Percentiles rank a stretch among this genome's conserved stretches.
Conservation (phyloP, 2,113 vertebrate species). For the Aphelocoma coerulescens region DNA sequence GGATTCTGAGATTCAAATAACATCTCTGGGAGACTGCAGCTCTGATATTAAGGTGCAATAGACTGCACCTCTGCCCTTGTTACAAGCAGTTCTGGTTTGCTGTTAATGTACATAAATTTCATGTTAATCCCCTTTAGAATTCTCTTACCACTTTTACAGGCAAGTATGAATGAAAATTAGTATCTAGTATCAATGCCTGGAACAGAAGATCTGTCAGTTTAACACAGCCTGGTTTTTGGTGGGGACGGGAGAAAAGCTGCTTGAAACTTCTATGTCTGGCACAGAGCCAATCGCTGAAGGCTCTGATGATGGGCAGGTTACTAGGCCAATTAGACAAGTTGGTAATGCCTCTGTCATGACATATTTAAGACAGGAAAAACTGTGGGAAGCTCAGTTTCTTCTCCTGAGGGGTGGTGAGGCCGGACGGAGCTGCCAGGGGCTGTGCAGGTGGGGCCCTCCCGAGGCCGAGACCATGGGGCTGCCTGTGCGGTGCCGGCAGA, state of each 20-base stretch:
- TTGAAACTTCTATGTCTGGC: background rate
- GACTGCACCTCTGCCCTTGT: background rate
- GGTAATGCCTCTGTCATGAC: background rate
- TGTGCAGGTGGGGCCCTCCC: fast-evolving
- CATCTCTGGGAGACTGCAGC: background rate
- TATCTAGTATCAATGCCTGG: background rate
- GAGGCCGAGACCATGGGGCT: background rate
- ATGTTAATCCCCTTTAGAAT: background rate
- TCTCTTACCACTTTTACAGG: background rate
- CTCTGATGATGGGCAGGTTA: background rate
- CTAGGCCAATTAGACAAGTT: background rate
- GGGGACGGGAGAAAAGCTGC: background rate
- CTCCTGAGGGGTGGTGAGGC: background rate
- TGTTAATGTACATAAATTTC: background rate
- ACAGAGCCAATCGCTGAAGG: background rate
- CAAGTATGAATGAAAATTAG: background rate
- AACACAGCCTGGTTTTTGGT: background rate
- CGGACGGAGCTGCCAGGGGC: background rate
- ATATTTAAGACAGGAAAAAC: background rate
- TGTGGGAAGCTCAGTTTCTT: background rate
- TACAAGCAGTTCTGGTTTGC: background rate
- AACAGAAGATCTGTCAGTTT: background rate
- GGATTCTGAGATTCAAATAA: background rate
- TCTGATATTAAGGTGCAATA: background rate
- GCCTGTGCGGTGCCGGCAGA: too few relatives aligned